These are phyloP conservation scores for Pachyrhynchus sulphureomaculatus DNA, from an alignment of 1,140 invertebrate species.

Conservation along the genomic window DNA sequence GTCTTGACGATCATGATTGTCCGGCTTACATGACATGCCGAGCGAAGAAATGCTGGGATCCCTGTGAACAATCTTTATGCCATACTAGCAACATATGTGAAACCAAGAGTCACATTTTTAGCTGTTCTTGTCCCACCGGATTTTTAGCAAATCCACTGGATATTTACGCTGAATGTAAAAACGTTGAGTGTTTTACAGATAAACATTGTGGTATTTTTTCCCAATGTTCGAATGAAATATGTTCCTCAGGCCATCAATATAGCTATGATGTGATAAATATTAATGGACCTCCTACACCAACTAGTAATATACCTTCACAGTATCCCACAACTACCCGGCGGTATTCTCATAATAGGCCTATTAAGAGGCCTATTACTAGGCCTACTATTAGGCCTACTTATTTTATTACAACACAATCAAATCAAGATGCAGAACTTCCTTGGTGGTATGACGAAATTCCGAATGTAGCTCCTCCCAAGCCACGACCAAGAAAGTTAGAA, in stretches of 20 bases:
- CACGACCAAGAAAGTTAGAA: neutral
- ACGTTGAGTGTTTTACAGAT: neutral
- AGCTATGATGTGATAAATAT: too few species aligned
- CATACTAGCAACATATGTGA: neutral
- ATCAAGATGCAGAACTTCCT: neutral
- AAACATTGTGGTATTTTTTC: neutral
- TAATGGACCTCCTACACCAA: neutral
- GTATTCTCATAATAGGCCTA: too few species aligned
- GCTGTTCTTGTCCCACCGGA: neutral
- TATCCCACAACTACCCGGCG: neutral
- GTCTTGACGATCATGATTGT: neutral
- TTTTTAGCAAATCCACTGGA: neutral
- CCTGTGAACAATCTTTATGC: neutral
- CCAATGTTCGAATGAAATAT: neutral
- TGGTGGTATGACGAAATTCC: slow-evolving; percentile 13
- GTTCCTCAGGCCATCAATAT: too few species aligned
- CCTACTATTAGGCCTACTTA: too few species aligned
- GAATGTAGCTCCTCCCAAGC: neutral
- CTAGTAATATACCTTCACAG: neutral
- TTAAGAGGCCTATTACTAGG: too few species aligned
- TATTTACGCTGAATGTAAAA: neutral
- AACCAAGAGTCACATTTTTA: neutral
- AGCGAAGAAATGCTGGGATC: neutral
- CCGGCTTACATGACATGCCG: neutral
- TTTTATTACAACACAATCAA: too few species aligned